Conservation (phyloP, 2,113 vertebrate species). For the Platysteira castanea region DNA sequence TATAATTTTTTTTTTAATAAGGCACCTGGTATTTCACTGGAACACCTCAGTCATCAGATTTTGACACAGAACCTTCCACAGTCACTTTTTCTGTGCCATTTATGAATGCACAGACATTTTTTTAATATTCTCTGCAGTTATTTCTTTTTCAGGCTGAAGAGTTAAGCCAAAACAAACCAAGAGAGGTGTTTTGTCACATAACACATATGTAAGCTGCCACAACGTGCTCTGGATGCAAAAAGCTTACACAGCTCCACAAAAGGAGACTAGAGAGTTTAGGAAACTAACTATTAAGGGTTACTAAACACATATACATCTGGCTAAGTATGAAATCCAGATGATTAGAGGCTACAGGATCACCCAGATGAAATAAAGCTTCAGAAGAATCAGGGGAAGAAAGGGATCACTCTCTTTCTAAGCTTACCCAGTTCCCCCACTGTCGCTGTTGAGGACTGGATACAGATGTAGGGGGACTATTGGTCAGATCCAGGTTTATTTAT, state of each 20-base stretch:
- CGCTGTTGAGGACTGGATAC: not conserved
- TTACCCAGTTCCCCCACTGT: not conserved
- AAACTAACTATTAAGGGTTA: not conserved
- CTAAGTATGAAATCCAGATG: not conserved
- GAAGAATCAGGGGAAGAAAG: not conserved
- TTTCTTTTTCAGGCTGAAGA: not conserved
- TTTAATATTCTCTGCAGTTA: not conserved
- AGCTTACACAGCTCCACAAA: not conserved
- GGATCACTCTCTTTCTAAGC: not conserved
- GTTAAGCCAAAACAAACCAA: not conserved
- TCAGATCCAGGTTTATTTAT: not conserved
- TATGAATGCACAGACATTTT: not conserved
- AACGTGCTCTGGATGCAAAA: not conserved
- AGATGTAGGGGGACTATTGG: accelerated
- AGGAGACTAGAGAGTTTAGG: not conserved
- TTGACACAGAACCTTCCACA: not conserved
- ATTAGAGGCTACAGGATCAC: not conserved
- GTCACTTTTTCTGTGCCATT: not conserved
- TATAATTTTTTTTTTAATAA: not conserved
- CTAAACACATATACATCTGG: not conserved
- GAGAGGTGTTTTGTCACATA: not conserved
- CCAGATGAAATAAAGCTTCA: not conserved
- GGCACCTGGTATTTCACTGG: not conserved
- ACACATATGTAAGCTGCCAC: not conserved
- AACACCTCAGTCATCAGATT: not conserved